Conservation (phyloP, 2,888 invertebrate species). For the Tinea pellionella region DNA sequence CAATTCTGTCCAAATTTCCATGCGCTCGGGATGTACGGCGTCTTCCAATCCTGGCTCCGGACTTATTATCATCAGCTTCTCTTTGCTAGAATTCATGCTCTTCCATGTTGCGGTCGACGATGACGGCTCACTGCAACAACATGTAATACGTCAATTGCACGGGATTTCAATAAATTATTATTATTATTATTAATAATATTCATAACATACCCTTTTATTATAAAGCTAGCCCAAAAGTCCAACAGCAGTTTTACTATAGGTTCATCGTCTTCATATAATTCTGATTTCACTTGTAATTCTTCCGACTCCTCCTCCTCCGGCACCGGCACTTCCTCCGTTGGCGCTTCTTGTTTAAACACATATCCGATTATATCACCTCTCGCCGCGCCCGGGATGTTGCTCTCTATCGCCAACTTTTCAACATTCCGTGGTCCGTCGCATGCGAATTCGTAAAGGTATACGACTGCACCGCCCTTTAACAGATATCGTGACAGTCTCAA, state of each 20-base stretch:
- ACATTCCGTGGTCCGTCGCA: conserved; percentile 59
- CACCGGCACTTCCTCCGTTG: conserved; percentile 22
- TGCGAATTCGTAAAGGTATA: conserved; percentile 68
- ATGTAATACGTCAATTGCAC: not conserved
- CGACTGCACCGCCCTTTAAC: conserved; percentile 39
- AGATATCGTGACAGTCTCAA: conserved; percentile 37
- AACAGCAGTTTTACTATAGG: conserved; percentile 29
- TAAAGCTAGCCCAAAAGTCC: conserved; percentile 53
- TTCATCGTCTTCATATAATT: not conserved
- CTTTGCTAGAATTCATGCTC: conserved; percentile 21
- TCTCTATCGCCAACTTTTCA: conserved; percentile 43
- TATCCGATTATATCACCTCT: conserved; percentile 68
- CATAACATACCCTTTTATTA: conserved; percentile 58
- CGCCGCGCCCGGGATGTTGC: conserved; percentile 51
- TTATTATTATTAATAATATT: not conserved
- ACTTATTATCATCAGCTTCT: conserved; percentile 38
- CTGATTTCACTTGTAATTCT: conserved; percentile 10
- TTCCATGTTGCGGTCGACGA: conserved; percentile 21
- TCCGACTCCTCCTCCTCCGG: conserved; percentile 22
- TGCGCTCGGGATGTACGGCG: conserved; percentile 35
- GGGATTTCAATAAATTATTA: not conserved
- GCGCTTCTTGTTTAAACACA: conserved; percentile 40
- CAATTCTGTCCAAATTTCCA: conserved; percentile 40
- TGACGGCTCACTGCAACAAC: conserved; percentile 30
- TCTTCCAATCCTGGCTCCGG: conserved; percentile 18